Evolutionary conservation across 1,140 invertebrate species (phyloP).

Genomic region (Bombyx mori): DNA sequence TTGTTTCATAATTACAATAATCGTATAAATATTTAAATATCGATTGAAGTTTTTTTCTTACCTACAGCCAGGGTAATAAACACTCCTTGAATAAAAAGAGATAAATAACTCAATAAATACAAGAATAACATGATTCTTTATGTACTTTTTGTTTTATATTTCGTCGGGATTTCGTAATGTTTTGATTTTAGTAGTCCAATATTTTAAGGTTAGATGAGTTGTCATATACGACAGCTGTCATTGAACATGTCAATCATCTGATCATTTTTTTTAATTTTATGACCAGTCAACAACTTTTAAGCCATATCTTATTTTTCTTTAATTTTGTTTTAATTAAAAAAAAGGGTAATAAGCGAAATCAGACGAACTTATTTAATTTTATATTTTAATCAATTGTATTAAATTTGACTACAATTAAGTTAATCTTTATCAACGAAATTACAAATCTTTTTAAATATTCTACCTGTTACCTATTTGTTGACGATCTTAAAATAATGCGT

Average conservation of each 20-base stretch:
- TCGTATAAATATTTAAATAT: background rate
- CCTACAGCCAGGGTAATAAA: constrained; percentile 44
- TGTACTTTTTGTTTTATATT: constrained; percentile 18
- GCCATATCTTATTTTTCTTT: no score
- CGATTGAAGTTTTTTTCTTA: constrained; percentile 16
- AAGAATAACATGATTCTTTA: constrained; percentile 38
- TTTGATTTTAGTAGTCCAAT: constrained; percentile 22
- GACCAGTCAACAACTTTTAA: no score
- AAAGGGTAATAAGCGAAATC: no score
- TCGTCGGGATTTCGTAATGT: constrained; percentile 1
- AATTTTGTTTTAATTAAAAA: no score
- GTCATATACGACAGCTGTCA: constrained; percentile 6
- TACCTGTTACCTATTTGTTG: no score
- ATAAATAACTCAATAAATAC: constrained; percentile 46
- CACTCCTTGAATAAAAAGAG: constrained; percentile 35
- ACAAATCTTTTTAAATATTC: no score
- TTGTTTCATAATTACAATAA: background rate
- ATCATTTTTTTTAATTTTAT: no score
- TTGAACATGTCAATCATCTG: background rate
- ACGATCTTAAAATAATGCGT: no score
- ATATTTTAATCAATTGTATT: no score
- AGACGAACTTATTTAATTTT: no score
- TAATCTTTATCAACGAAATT: no score
- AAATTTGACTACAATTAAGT: no score
- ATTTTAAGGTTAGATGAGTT: constrained; percentile 41